Evolutionary conservation across 2,888 invertebrate species (phyloP).

Genomic region (Sarcophaga carnaria): DNA sequence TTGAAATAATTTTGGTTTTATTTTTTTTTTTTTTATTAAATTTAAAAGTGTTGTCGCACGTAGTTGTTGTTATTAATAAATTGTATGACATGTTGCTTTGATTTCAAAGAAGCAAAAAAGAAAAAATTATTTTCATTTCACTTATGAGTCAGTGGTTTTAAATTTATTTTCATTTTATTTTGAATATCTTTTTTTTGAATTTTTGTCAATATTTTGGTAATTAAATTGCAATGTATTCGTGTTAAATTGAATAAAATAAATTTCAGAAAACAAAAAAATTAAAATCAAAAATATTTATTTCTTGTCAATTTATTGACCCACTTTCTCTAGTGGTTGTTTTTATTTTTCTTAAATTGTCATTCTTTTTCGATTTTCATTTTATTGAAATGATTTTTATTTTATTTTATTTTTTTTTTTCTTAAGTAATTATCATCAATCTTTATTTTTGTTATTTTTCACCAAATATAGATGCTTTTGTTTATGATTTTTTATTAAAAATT

Average conservation of each 20-base stretch:
- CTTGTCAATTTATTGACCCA: conserved; percentile 65
- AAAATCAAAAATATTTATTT: conserved; percentile 24
- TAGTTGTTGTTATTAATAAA: background rate
- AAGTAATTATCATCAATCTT: conserved; percentile 53
- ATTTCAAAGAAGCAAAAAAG: background rate
- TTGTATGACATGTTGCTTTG: conserved; percentile 24
- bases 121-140: background rate
- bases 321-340: conserved; percentile 55
- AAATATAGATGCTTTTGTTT: conserved; percentile 46
- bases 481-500: conserved; percentile 22
- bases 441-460: conserved; percentile 40
- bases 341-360: background rate
- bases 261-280: background rate
- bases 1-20: background rate
- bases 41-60: conserved; percentile 8
- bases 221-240: conserved; percentile 26
- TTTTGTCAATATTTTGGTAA: background rate
- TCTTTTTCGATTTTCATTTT: conserved; percentile 39
- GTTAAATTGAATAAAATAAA: background rate
- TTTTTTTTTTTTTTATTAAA: background rate
- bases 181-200: background rate
- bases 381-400: conserved; percentile 6
- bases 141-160: conserved; percentile 32
- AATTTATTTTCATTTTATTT: background rate
- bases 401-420: conserved; percentile 16